Conservation (phyloP, 2,113 vertebrate genomes). For the Pteruthius melanotis region DNA sequence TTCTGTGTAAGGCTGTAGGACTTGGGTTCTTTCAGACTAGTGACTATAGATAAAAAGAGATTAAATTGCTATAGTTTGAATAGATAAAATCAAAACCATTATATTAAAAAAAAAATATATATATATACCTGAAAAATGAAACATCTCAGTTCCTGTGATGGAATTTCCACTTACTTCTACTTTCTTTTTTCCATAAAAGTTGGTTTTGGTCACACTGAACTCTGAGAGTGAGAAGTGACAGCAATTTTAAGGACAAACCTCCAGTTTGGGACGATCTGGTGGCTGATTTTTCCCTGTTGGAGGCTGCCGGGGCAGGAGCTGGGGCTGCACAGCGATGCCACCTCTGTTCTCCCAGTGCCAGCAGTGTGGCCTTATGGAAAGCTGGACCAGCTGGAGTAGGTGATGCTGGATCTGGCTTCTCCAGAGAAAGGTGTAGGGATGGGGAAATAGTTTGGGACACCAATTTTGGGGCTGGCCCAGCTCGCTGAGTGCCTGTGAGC, state of each 20-base stretch:
- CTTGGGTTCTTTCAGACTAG: neutral
- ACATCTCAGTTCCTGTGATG: neutral
- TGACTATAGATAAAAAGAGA: neutral
- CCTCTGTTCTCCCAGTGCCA: neutral
- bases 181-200: neutral
- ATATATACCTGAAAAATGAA: neutral
- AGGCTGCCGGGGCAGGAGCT: neutral
- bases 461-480: neutral
- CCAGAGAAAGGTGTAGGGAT: neutral
- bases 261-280: neutral
- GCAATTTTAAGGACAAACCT: neutral
- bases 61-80: too few species aligned
- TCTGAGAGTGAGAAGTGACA: neutral
- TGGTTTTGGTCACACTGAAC: neutral
- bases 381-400: neutral
- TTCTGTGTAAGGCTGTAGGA: neutral
- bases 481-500: neutral
- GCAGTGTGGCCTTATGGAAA: rapidly evolving
- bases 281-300: neutral
- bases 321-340: neutral
- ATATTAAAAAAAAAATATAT: neutral
- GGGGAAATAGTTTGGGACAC: neutral
- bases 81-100: neutral
- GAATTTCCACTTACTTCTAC: neutral
- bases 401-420: neutral